Conservation (phyloP, 2,113 vertebrate genomes). For the Psilopsiagon aurifrons region DNA sequence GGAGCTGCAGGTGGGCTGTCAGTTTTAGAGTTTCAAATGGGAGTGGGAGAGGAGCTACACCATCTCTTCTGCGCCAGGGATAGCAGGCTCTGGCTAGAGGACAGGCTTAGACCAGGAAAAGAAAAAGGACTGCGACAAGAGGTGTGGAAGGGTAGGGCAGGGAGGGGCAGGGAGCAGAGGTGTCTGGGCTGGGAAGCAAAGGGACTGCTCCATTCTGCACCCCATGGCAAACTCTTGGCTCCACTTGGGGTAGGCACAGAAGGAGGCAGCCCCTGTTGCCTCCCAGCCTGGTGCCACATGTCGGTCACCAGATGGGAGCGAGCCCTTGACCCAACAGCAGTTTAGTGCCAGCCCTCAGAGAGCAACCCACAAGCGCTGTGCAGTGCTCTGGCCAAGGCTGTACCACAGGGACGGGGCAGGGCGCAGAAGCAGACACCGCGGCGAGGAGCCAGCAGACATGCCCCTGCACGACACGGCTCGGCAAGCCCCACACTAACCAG, state of each 20-base stretch:
- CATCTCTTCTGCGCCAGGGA: background rate
- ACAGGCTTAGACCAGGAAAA: conserved; percentile 24
- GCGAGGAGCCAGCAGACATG: background rate
- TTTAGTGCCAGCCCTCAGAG: conserved; percentile 6
- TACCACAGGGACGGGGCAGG: background rate
- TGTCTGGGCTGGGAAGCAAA: background rate
- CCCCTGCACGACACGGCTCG: accelerated
- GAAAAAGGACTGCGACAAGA: background rate
- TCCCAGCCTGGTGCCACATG: background rate
- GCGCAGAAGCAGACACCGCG: background rate
- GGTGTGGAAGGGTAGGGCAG: background rate
- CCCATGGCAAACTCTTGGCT: background rate
- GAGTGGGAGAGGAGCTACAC: background rate
- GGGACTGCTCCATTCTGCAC: background rate
- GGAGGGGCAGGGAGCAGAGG: background rate
- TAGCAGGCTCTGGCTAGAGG: conserved; percentile 42
- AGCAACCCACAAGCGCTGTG: background rate
- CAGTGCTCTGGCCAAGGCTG: conserved; percentile 57
- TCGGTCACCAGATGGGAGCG: background rate
- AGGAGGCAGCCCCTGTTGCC: background rate
- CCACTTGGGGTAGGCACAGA: background rate
- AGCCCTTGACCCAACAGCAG: conserved; percentile 35
- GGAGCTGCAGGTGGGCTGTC: conserved; percentile 26
- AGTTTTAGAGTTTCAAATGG: background rate
- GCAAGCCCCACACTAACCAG: background rate